These are phyloP conservation scores for Junonia oenone DNA, from an alignment of 2,888 invertebrate genomes.

Conservation along the genomic window DNA sequence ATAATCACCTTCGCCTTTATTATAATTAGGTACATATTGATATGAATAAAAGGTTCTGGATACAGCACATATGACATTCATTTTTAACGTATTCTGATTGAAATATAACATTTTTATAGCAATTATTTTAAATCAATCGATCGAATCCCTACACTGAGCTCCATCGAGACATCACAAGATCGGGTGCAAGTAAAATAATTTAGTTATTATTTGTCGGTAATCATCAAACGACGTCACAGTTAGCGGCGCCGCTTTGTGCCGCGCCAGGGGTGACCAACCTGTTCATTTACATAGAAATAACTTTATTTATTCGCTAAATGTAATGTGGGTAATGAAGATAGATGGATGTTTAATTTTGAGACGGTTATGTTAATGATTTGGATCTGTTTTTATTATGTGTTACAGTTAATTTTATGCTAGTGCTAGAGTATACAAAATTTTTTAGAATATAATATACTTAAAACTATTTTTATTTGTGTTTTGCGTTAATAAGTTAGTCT, in stretches of 20 bases:
- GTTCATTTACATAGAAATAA: conserved; percentile 60
- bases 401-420: conserved; percentile 8
- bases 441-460: too few species aligned
- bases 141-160: neutral
- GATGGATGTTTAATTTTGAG: conserved; percentile 37
- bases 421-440: too few species aligned
- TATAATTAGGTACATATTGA: too few species aligned
- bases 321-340: conserved; percentile 40
- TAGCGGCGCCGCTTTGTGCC: conserved; percentile 53
- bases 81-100: too few species aligned
- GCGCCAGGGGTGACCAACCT: conserved; percentile 56
- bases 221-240: conserved; percentile 74
- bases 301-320: conserved; percentile 35
- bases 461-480: too few species aligned
- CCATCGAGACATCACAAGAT: conserved; percentile 12
- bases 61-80: too few species aligned
- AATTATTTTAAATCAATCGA: too few species aligned
- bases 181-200: conserved; percentile 41
- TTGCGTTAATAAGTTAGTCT: too few species aligned
- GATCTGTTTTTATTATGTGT: conserved; percentile 11
- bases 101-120: too few species aligned
- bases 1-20: too few species aligned
- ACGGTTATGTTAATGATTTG: conserved; percentile 23
- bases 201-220: conserved; percentile 69
- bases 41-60: too few species aligned